Conservation (phyloP, 2,797 vertebrate genomes). For the Pristis pectinata region DNA sequence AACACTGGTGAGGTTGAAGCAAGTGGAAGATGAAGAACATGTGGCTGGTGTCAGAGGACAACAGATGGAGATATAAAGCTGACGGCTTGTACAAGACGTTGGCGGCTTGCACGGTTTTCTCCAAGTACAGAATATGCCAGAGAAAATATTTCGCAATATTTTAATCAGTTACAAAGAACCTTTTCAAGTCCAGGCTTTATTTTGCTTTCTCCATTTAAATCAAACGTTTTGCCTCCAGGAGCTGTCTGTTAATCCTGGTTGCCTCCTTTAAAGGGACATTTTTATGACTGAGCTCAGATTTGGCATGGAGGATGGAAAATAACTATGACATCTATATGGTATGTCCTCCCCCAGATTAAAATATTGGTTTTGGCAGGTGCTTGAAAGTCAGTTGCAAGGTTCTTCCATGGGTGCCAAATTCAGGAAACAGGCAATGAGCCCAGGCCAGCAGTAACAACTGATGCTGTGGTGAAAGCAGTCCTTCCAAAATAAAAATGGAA, state of each 20-base stretch:
- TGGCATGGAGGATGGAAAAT: neutral
- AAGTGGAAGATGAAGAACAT: neutral
- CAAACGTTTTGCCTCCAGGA: neutral
- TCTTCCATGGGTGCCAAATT: neutral
- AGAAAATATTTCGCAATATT: neutral
- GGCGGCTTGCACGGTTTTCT: neutral
- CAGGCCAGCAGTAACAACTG: neutral
- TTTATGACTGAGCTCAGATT: neutral
- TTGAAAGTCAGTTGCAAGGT: neutral
- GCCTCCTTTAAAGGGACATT: neutral
- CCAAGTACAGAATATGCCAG: neutral
- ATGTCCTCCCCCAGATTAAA: neutral
- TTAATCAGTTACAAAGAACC: neutral
- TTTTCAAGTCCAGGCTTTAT: neutral
- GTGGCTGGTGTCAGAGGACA: neutral
- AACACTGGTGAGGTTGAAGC: neutral
- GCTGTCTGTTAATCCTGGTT: neutral
- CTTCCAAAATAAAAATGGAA: neutral
- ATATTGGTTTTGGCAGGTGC: neutral
- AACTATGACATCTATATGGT: neutral
- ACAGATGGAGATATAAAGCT: neutral
- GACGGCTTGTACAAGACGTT: neutral
- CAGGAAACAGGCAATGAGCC: neutral
- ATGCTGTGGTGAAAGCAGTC: neutral
- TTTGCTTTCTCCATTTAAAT: neutral